These are phyloP conservation scores for Elysia chlorotica DNA, from an alignment of 1,140 invertebrate species.

Conservation along the genomic window DNA sequence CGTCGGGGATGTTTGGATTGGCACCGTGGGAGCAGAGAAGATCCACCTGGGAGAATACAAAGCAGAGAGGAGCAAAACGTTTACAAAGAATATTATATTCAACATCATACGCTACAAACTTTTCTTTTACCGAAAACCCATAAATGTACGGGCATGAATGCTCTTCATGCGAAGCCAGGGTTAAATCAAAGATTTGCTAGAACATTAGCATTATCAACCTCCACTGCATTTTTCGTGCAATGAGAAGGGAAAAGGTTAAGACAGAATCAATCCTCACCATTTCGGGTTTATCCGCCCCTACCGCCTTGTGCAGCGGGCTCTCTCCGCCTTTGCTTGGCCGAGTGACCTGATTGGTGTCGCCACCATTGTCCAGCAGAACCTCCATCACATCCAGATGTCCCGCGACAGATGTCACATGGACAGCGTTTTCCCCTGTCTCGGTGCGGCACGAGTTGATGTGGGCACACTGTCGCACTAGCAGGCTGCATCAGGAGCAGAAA, in stretches of 20 bases:
- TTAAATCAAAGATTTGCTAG: background rate
- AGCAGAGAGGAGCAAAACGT: background rate
- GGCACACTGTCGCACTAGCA: slow-evolving; percentile 5
- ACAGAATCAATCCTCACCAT: slow-evolving; percentile 16
- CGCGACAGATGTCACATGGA: slow-evolving; percentile 4
- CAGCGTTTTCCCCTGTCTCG: slow-evolving; percentile 9
- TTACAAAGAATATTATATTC: background rate
- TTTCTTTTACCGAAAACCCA: no score
- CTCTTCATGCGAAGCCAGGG: background rate
- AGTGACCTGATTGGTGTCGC: background rate
- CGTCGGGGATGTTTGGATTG: background rate
- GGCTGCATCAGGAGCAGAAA: background rate
- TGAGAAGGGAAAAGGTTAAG: background rate
- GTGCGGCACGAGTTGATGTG: slow-evolving; percentile 21
- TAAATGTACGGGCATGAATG: no score
- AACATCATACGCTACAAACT: background rate
- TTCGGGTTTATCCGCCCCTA: slow-evolving; percentile 2
- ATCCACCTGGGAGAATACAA: slow-evolving; percentile 12
- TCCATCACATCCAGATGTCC: slow-evolving; percentile 10
- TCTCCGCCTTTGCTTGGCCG: slow-evolving; percentile 1
- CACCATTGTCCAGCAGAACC: slow-evolving; percentile 8
- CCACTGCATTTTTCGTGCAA: background rate
- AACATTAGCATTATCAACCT: background rate
- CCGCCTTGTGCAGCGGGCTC: slow-evolving; percentile 14
- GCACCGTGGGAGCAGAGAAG: background rate